phyloP scores from a whole-genome alignment of 2,888 invertebrate species.

The Euplexia lucipara region DNA sequence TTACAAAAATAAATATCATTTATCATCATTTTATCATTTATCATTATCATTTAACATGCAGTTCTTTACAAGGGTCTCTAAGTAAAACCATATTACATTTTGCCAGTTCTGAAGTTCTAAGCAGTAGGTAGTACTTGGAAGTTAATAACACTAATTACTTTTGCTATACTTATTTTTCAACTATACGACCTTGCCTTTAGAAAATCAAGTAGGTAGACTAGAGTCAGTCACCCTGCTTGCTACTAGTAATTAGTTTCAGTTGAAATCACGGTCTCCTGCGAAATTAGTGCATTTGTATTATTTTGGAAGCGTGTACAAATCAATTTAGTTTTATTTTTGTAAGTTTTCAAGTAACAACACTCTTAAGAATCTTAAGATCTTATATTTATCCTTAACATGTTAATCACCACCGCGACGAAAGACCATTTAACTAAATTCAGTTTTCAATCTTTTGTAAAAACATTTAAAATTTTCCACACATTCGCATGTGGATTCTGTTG shows the following conservation, averaged over 20 bases:
- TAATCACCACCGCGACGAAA: slow-evolving; percentile 14
- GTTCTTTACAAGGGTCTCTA: not conserved
- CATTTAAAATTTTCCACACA: not conserved
- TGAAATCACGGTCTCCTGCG: not conserved
- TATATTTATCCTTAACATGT: slow-evolving; percentile 10
- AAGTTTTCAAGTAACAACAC: slow-evolving; percentile 10
- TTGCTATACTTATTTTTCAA: not conserved
- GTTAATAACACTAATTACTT: slow-evolving; percentile 3
- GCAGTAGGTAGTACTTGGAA: not conserved
- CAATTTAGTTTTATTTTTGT: slow-evolving; percentile 12
- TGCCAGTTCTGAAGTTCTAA: not conserved
- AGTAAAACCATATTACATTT: not conserved
- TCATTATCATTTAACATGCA: no score
- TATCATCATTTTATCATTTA: no score
- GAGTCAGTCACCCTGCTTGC: not conserved
- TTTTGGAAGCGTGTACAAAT: slow-evolving; percentile 7
- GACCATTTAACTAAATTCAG: not conserved
- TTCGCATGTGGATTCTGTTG: not conserved
- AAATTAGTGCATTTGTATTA: slow-evolving; percentile 7
- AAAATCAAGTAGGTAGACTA: not conserved
- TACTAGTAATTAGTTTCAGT: not conserved
- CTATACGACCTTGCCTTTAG: not conserved
- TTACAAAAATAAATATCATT: no score
- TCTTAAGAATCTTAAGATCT: slow-evolving; percentile 2
- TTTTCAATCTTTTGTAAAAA: not conserved